Percentiles rank a stretch among this genome's conserved stretches.
These are phyloP conservation scores for Tragulus kanchil DNA, from an alignment of 2,113 vertebrate species.

Conservation along the genomic window DNA sequence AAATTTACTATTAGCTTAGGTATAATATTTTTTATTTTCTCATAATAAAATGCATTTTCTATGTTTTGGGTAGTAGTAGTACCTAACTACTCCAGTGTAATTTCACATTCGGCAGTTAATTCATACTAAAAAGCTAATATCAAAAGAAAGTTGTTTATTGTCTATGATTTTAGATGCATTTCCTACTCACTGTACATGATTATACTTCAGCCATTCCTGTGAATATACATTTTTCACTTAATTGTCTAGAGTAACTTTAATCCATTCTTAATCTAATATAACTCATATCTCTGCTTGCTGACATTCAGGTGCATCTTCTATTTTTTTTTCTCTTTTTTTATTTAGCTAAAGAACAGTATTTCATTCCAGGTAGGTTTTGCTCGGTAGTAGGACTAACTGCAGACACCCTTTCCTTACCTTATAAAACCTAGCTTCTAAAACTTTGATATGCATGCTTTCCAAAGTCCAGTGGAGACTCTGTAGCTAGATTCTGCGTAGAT, in stretches of 20 bases:
- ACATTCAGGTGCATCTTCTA: slow-evolving; percentile 93
- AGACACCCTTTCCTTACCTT: slow-evolving; percentile 80
- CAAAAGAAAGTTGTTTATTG: slow-evolving; percentile 72
- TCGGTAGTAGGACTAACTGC: slow-evolving; percentile 88
- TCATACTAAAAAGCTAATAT: slow-evolving; percentile 80
- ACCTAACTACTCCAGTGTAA: slow-evolving; percentile 83
- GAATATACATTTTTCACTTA: slow-evolving; percentile 81
- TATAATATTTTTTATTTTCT: slow-evolving; percentile 72
- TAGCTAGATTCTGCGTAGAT: slow-evolving; percentile 84
- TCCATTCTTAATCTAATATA: slow-evolving; percentile 88
- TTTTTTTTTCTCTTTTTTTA: slow-evolving; percentile 90
- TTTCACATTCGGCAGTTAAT: slow-evolving; percentile 83
- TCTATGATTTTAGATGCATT: slow-evolving; percentile 68
- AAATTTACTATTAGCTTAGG: slow-evolving; percentile 81
- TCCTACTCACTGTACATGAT: slow-evolving; percentile 79
- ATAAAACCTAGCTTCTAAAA: slow-evolving; percentile 81
- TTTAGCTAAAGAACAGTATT: slow-evolving; percentile 99
- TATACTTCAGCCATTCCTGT: slow-evolving; percentile 75
- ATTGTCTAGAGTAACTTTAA: slow-evolving; percentile 84
- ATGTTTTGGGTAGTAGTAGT: slow-evolving; percentile 81
- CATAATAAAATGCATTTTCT: background rate
- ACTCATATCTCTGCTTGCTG: slow-evolving; percentile 89
- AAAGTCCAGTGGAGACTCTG: slow-evolving; percentile 70
- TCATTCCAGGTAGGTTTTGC: slow-evolving; percentile 99
- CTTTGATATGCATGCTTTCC: slow-evolving; percentile 87